These are phyloP conservation scores for Chascanopsetta lugubris DNA, from an alignment of 2,113 vertebrate species.

Conservation along the genomic window DNA sequence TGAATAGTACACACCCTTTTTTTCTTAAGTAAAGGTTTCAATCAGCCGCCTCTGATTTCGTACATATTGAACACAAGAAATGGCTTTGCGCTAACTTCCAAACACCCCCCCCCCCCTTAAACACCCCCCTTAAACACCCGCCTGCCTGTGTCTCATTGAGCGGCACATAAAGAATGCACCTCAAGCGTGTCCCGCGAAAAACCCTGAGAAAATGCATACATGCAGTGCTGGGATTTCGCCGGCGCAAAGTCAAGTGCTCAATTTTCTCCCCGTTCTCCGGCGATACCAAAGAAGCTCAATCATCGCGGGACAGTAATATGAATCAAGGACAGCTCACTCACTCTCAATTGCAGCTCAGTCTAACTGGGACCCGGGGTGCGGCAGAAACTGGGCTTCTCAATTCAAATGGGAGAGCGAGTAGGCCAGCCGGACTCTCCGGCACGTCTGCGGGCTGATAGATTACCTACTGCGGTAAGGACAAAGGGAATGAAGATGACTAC, in stretches of 20 bases:
- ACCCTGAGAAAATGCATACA: constrained; percentile 72
- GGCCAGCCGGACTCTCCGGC: constrained; percentile 79
- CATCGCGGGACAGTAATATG: constrained; percentile 81
- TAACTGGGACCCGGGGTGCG: constrained; percentile 77
- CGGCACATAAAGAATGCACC: constrained; percentile 57
- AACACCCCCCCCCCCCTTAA: constrained; percentile 21
- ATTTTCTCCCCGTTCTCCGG: constrained; percentile 78
- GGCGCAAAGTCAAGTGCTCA: constrained; percentile 80
- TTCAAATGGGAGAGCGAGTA: constrained; percentile 83
- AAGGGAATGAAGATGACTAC: constrained; percentile 93
- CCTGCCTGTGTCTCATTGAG: constrained; percentile 46
- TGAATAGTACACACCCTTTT: background rate
- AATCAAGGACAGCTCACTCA: constrained; percentile 87
- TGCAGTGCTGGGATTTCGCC: constrained; percentile 72
- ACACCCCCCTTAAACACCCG: too few relatives aligned
- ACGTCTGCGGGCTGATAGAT: constrained; percentile 82
- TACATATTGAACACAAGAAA: constrained; percentile 23
- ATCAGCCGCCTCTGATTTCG: constrained; percentile 14
- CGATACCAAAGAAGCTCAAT: constrained; percentile 82
- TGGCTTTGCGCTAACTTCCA: constrained; percentile 35
- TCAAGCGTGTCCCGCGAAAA: constrained; percentile 64
- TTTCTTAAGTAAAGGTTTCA: constrained; percentile 13
- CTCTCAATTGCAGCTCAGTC: constrained; percentile 82
- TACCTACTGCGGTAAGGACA: constrained; percentile 84
- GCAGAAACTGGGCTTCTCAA: constrained; percentile 79